phyloP scores from a whole-genome alignment of 2,113 vertebrate genomes.

The Perognathus longimembris region DNA sequence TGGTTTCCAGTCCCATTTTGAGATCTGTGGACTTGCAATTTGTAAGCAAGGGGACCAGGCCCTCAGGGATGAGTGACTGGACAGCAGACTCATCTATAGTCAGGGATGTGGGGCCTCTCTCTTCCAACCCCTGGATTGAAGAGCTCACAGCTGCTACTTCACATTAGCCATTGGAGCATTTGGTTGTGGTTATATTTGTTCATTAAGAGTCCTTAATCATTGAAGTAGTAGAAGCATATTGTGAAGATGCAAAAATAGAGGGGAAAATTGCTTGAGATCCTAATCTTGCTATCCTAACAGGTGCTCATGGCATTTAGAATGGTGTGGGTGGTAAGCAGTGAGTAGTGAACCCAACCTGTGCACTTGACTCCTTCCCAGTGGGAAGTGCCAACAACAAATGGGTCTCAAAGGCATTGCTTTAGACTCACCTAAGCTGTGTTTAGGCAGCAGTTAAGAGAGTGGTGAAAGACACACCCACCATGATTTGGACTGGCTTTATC shows the following conservation, averaged over 20 bases:
- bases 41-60: background rate
- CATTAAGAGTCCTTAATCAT: background rate
- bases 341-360: background rate
- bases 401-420: background rate
- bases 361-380: background rate
- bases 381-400: background rate
- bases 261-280: background rate
- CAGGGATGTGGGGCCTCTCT: background rate
- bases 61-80: background rate
- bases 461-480: background rate
- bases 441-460: background rate
- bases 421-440: background rate
- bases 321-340: background rate
- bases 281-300: constrained; percentile 42
- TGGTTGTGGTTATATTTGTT: background rate
- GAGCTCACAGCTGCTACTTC: background rate
- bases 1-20: background rate
- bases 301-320: background rate
- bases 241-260: constrained; percentile 37
- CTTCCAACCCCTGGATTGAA: background rate
- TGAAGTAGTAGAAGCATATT: background rate
- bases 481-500: background rate
- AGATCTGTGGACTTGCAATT: background rate
- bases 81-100: too few relatives aligned
- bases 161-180: background rate